These are phyloP conservation scores for Drosophila anomalipes DNA, from an alignment of 2,888 invertebrate species.

Conservation along the genomic window DNA sequence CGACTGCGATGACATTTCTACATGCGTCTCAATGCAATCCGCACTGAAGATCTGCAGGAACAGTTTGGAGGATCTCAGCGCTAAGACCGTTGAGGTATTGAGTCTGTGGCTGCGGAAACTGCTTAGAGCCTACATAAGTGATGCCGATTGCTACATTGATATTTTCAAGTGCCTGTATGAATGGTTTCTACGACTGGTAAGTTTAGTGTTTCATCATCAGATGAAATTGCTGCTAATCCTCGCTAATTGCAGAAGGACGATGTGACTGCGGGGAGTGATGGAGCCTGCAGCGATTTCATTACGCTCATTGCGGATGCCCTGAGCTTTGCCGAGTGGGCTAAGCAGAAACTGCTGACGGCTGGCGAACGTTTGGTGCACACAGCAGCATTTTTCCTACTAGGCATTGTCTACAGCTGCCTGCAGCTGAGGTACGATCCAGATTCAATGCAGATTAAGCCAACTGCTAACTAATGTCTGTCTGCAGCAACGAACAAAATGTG, in stretches of 20 bases:
- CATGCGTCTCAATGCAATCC: constrained; percentile 20
- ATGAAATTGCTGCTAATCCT: not conserved
- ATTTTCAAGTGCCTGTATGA: constrained; percentile 42
- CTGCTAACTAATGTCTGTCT: not conserved
- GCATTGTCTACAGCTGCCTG: constrained; percentile 38
- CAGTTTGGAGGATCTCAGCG: constrained; percentile 25
- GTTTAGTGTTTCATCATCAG: not conserved
- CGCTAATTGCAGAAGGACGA: constrained; percentile 18
- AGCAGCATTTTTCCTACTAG: constrained; percentile 42
- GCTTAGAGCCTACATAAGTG: constrained; percentile 49
- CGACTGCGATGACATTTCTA: constrained; percentile 36
- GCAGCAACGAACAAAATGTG: constrained; percentile 20
- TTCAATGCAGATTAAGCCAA: not conserved
- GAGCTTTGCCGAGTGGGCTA: constrained; percentile 33
- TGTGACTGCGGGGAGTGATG: constrained; percentile 8
- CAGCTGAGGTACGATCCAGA: constrained; percentile 19
- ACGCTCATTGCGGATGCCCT: constrained; percentile 40
- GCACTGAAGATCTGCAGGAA: constrained; percentile 49
- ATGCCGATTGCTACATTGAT: constrained; percentile 21
- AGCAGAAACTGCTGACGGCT: constrained; percentile 13
- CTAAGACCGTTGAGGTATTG: constrained; percentile 40
- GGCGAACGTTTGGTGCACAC: constrained; percentile 48
- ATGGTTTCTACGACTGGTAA: constrained; percentile 50
- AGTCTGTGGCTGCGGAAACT: constrained; percentile 62
- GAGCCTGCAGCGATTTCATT: constrained; percentile 18